phyloP scores from a whole-genome alignment of 23 tunicate species.

The Oikopleura albicans region DNA sequence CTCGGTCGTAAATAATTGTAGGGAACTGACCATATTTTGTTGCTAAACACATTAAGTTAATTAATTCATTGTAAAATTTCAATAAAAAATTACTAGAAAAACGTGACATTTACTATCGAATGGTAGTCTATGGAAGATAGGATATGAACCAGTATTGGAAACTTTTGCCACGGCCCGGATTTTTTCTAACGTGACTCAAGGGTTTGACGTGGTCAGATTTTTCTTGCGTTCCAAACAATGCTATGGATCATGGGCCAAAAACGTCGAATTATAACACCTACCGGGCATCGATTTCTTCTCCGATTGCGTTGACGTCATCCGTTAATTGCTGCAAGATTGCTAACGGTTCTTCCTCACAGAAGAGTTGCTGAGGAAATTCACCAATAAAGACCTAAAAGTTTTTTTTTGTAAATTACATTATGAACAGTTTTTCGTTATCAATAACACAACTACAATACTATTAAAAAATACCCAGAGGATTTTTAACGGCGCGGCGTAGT shows the following conservation, averaged over 20 bases:
- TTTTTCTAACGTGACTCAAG: no score
- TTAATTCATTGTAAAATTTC: neutral
- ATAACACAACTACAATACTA: no score
- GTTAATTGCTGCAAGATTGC: conserved; percentile 15
- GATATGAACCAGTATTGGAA: no score
- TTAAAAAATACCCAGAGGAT: no score
- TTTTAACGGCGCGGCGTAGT: no score
- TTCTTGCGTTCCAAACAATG: neutral
- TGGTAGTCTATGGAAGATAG: no score
- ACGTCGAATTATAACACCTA: neutral
- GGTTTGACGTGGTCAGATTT: no score
- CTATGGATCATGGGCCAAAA: neutral
- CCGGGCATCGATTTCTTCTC: conserved; percentile 27
- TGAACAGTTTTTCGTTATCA: no score
- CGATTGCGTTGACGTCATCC: conserved; percentile 21
- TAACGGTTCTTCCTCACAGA: conserved; percentile 17
- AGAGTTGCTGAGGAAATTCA: conserved; percentile 25
- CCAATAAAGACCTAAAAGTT: conserved; percentile 24
- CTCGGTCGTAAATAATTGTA: conserved; percentile 25
- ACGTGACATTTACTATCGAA: no score
- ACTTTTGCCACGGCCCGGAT: no score
- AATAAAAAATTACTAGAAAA: no score
- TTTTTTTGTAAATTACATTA: neutral
- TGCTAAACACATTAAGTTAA: conserved; percentile 13
- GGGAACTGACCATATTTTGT: conserved; percentile 19